Base-by-base conservation (phyloP, 1,140 invertebrate species). In the Drosophila prosaltans region DNA sequence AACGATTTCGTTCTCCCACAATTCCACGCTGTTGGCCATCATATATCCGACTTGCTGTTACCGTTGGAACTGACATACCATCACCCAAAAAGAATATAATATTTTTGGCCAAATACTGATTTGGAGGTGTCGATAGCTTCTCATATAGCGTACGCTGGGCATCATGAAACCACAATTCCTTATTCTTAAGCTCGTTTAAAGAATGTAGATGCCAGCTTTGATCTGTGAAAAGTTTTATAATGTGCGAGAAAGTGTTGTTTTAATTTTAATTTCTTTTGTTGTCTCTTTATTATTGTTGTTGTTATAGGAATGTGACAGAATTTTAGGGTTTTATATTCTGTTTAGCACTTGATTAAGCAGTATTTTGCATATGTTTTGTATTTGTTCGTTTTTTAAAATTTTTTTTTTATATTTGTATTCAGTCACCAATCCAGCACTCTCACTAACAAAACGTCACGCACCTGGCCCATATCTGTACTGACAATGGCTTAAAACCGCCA, bases 31-130 rank as follows among this genome's bases (percentile, higher is more conserved):
- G 57, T 83, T 97, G 95, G 0, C 95, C 96, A 65, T 94, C 94
- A 63, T 94, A 95, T 0, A 96, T 95, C 58, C 96, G 93, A 1
- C 95, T 94, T 0, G 96, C 96, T 59, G 95, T 95, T 5, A 96
- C 89, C 0, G 96, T 96, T 0, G 95, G 92, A 28, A 96, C 92
- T 8, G 95, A 95, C 95, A 97, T 96, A 4, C 96, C 96, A 85
- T 97, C 96, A 1, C 96, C 96, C 43, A 97, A 85, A 81, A 96
- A 97, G 65, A 97, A 92, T 10, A 97, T 95, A 0, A 96, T 93
- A 89, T 96, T 96, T 75, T 95, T 95, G n/a, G 96, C 96, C 28
- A 72, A 64, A 3, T 91, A 92, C 69, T 92, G 92, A 48, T 91
- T 91, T n/a, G 68, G 79, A 0, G 59, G 59, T 6, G 36, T 65